Percentiles rank a stretch among this genome's conserved stretches.
phyloP scores from a whole-genome alignment of 2,113 vertebrate genomes.

The Nipponia nippon region DNA sequence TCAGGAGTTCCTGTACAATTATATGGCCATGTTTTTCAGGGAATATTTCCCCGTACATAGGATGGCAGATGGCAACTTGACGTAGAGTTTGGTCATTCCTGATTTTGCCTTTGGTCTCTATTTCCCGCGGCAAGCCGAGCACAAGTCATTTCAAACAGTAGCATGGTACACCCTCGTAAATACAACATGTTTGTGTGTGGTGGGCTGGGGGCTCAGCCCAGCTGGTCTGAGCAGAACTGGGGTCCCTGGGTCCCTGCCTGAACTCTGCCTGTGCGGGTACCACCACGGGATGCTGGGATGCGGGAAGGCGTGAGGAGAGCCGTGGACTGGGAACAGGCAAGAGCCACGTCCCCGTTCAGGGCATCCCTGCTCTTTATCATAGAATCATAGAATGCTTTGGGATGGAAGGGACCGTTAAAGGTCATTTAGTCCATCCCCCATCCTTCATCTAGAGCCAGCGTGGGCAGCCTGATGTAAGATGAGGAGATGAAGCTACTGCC shows the following conservation, averaged over 20 bases:
- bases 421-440: too few relatives aligned
- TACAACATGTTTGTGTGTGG: rapidly evolving
- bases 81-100: not conserved
- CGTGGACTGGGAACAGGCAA: not conserved
- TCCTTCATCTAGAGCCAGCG: rapidly evolving
- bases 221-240: not conserved
- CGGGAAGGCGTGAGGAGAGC: not conserved
- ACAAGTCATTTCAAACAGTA: not conserved
- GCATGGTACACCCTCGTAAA: not conserved
- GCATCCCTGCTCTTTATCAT: not conserved
- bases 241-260: not conserved
- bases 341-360: rapidly evolving
- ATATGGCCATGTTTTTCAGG: not conserved
- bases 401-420: too few relatives aligned
- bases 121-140: not conserved
- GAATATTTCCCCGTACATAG: not conserved
- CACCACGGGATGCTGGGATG: rapidly evolving
- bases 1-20: not conserved
- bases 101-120: not conserved
- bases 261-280: not conserved
- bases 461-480: not conserved
- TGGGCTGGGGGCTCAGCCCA: not conserved
- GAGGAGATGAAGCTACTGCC: not conserved
- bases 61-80: not conserved
- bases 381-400: too few relatives aligned